Evolutionary conservation across 2,797 vertebrate species (phyloP), one percentile per base, ranked within the genome.

Genomic region (Cuculus canorus): DNA sequence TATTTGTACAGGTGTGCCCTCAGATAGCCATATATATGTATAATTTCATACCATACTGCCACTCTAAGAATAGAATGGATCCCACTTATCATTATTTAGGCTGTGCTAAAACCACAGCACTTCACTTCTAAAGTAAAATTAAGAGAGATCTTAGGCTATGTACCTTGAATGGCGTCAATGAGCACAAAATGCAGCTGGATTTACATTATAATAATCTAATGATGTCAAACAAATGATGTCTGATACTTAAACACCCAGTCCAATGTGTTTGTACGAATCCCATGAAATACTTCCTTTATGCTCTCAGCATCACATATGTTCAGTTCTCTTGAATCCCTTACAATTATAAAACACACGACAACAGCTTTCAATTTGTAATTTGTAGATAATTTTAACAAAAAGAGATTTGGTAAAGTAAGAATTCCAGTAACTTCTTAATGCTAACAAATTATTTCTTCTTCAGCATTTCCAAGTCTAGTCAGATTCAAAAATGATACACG

Each of bases 261-360:
- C 50, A 25, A 21, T 37, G 32, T 64, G 16, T 65, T 92, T 56
- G 60, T 35, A 69, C 5, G 14, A 39, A 68, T 66, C 21, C 48
- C 70, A 72, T 86, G 79, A 90, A 92, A 61, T 63, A 10, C 41
- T 90, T 94, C 48, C 50, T 94, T 96, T 85, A 61, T 86, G 48
- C 91, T 90, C 68, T 88, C 37, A 65, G 33, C 71, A 92, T n/a
- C 59, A 92, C 81, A 63, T 56, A 70, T 39, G 24, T 64, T 94
- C 65, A 71, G 35, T 81, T 90, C 37, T 71, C 16, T 66, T 45
- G 13, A 90, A 90, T 45, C 37, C 50, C 88, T 79, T 71, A 85
- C 65, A 93, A 50, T 73, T 78, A 82, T 28, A 22, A 48, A 23
- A 54, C 22, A n/a, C 28, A 43, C 11, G 2, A 6, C 39, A 95